Conservation (phyloP, 1,140 invertebrate genomes). For the Papilio polyxenes region DNA sequence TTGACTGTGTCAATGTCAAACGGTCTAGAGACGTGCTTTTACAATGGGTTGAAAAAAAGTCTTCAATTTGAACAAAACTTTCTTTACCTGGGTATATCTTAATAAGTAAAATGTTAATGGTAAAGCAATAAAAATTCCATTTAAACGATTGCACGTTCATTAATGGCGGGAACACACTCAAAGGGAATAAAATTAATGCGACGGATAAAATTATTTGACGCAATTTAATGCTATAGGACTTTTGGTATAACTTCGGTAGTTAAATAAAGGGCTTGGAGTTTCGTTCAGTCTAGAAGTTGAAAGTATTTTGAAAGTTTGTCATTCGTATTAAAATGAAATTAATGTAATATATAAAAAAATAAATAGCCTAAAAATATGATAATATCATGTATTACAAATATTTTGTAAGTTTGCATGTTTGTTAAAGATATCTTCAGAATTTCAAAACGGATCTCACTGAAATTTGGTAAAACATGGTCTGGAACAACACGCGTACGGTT, state of each 20-base stretch:
- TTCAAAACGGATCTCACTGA: too few species aligned
- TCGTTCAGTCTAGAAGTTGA: not conserved
- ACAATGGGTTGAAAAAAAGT: too few species aligned
- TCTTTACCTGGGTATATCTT: not conserved
- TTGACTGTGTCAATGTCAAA: too few species aligned
- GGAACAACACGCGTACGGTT: too few species aligned
- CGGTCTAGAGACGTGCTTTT: too few species aligned
- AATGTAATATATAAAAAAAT: not conserved
- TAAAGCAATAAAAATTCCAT: slow-evolving; percentile 2
- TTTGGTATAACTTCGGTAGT: not conserved
- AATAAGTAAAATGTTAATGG: not conserved
- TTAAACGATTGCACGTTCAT: not conserved
- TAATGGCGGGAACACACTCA: not conserved
- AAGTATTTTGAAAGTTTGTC: not conserved
- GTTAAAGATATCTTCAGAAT: too few species aligned
- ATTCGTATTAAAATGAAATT: not conserved
- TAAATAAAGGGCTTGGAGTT: slow-evolving; percentile 7
- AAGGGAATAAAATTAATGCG: slow-evolving; percentile 1
- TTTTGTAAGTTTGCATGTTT: too few species aligned
- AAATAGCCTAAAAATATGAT: too few species aligned
- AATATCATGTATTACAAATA: too few species aligned
- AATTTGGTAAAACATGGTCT: too few species aligned
- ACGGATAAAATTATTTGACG: slow-evolving; percentile 2
- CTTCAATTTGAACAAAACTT: not conserved
- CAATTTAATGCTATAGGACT: slow-evolving; percentile 12